Conservation (phyloP, 2,888 invertebrate genomes). For the Orgyia antiqua region DNA sequence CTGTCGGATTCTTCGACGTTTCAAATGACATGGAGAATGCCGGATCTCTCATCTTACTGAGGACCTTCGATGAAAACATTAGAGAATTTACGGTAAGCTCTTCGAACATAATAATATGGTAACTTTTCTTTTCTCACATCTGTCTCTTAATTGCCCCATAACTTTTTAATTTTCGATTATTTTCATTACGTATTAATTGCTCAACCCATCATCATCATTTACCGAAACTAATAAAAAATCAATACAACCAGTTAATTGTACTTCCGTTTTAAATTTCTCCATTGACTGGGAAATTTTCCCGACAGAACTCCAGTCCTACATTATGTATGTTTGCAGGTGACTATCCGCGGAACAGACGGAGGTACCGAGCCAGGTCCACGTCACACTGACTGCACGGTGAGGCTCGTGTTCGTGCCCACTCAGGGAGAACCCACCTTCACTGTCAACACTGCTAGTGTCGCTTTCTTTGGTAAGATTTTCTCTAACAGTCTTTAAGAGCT, state of each 20-base stretch:
- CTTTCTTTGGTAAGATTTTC: slow-evolving; percentile 50
- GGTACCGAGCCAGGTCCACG: slow-evolving; percentile 52
- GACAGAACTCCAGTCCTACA: too few relatives aligned
- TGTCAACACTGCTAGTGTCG: slow-evolving; percentile 27
- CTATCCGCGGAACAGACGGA: slow-evolving; percentile 67
- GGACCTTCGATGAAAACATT: slow-evolving; percentile 40
- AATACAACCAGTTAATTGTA: too few relatives aligned
- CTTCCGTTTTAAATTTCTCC: too few relatives aligned
- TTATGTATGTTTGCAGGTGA: slow-evolving; percentile 50
- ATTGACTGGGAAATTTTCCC: too few relatives aligned
- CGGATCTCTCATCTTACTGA: slow-evolving; percentile 45
- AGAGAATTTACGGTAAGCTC: slow-evolving; percentile 47
- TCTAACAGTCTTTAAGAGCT: too few relatives aligned
- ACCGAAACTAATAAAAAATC: too few relatives aligned
- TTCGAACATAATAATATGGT: too few relatives aligned
- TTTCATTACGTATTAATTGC: background rate
- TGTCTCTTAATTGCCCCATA: background rate
- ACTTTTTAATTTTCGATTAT: background rate
- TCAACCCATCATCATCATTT: background rate
- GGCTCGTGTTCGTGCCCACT: slow-evolving; percentile 65
- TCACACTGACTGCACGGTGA: slow-evolving; percentile 37
- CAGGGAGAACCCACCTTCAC: slow-evolving; percentile 63
- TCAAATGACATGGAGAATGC: slow-evolving; percentile 45
- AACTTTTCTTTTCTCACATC: too few relatives aligned
- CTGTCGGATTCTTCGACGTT: slow-evolving; percentile 50